phyloP scores from a whole-genome alignment of 2,113 vertebrate genomes.

The Grus americana region DNA sequence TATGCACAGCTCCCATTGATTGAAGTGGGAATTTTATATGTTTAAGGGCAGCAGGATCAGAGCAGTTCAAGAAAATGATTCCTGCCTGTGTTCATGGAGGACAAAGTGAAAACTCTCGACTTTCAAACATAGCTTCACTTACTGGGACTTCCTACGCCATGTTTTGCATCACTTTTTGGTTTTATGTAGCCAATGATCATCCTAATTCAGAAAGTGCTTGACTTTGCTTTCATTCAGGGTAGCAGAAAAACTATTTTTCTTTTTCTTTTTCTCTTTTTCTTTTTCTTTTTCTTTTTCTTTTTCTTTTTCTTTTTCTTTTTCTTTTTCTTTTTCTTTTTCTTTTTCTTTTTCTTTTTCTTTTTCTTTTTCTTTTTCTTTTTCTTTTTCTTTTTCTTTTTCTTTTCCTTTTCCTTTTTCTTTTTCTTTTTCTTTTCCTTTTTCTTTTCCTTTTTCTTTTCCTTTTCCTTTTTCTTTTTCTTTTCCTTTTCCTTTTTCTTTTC shows the following conservation, averaged over 20 bases:
- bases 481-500: too few species aligned
- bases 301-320: too few species aligned
- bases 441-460: too few species aligned
- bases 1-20: not conserved
- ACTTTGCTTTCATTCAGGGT: not conserved
- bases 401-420: too few species aligned
- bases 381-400: too few species aligned
- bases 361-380: too few species aligned
- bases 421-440: too few species aligned
- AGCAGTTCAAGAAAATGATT: constrained; percentile 5
- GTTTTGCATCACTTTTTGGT: not conserved
- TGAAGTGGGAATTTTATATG: not conserved
- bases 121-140: not conserved
- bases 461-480: too few species aligned
- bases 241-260: not conserved
- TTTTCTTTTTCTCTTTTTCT: too few species aligned
- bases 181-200: not conserved
- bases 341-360: too few species aligned
- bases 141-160: not conserved
- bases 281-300: too few species aligned
- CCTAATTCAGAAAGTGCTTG: not conserved
- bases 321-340: too few species aligned
- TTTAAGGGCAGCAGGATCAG: not conserved
- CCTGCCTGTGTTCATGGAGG: not conserved
- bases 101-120: not conserved